These are phyloP conservation scores for Drosophila lacteicornis DNA, from an alignment of 1,140 invertebrate genomes.

Conservation along the genomic window DNA sequence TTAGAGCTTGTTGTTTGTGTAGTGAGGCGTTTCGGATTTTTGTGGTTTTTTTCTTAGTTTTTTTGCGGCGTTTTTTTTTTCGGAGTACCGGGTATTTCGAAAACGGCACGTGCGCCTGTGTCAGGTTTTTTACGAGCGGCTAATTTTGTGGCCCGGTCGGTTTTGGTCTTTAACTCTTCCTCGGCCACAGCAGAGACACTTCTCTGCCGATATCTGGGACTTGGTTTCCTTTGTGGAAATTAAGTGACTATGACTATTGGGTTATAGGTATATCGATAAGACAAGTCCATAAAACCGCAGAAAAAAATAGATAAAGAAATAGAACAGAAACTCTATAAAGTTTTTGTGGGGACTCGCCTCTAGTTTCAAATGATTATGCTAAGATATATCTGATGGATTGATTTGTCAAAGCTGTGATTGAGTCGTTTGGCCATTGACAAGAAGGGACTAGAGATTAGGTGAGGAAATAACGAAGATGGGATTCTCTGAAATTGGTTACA, in stretches of 20 bases:
- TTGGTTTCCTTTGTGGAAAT: conserved; percentile 51
- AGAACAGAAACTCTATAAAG: conserved; percentile 39
- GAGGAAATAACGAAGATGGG: conserved; percentile 1
- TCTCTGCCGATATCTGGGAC: conserved; percentile 34
- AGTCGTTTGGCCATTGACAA: conserved; percentile 72
- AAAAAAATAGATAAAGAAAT: conserved; percentile 19
- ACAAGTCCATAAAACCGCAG: conserved; percentile 51
- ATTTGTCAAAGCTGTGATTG: conserved; percentile 63
- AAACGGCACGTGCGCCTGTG: conserved; percentile 82
- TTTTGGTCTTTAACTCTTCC: conserved; percentile 50
- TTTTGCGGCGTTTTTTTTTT: conserved; percentile 50
- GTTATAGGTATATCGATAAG: conserved; percentile 37
- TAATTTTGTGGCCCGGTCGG: conserved; percentile 65
- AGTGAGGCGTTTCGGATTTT: conserved; percentile 58
- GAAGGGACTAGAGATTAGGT: not conserved
- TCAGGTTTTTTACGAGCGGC: conserved; percentile 79
- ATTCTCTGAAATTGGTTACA: not conserved
- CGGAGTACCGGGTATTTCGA: conserved; percentile 66
- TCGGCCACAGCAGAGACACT: conserved; percentile 24
- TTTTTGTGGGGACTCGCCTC: conserved; percentile 28
- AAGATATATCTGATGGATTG: conserved; percentile 74
- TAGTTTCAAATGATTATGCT: conserved; percentile 46
- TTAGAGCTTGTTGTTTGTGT: conserved; percentile 32
- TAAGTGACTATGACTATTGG: conserved; percentile 63
- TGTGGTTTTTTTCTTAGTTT: conserved; percentile 43